phyloP scores from a whole-genome alignment of 2,113 vertebrate species.

The Blennius ocellaris region DNA sequence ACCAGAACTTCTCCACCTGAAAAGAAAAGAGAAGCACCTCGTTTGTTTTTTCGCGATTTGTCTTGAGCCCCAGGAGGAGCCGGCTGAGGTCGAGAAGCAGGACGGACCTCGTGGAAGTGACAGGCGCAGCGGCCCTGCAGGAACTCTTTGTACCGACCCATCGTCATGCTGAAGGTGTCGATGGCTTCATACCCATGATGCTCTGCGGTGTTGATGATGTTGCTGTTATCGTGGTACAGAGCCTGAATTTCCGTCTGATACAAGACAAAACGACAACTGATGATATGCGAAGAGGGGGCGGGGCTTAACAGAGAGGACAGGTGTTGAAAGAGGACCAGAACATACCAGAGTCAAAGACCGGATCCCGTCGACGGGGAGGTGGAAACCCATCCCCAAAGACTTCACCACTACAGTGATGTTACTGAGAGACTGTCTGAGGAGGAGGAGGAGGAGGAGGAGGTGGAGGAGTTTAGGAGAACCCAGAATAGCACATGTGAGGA shows the following conservation, averaged over 20 bases:
- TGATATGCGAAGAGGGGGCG: no score
- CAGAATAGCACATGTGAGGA: no score
- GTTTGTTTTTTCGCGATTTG: neutral
- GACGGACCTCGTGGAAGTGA: constrained; percentile 92
- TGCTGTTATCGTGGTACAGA: constrained; percentile 86
- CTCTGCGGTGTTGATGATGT: constrained; percentile 88
- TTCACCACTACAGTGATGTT: constrained; percentile 94
- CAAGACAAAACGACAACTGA: neutral
- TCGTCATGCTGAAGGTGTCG: constrained; percentile 92
- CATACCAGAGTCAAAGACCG: constrained; percentile 89
- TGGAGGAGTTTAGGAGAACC: no score
- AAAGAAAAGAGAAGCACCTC: neutral
- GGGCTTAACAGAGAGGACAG: neutral
- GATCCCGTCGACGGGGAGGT: constrained; percentile 92
- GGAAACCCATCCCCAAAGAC: constrained; percentile 96
- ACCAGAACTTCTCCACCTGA: constrained; percentile 89
- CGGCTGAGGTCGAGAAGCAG: neutral
- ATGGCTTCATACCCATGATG: constrained; percentile 89
- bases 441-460: neutral
- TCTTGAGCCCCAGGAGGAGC: neutral
- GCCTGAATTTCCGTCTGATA: constrained; percentile 87
- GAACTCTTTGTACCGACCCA: constrained; percentile 96
- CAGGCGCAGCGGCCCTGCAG: constrained; percentile 93
- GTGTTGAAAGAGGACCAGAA: neutral
- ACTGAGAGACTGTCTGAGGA: constrained; percentile 87